Conservation (phyloP, 1,140 invertebrate species). For the Micrasema longulum region DNA sequence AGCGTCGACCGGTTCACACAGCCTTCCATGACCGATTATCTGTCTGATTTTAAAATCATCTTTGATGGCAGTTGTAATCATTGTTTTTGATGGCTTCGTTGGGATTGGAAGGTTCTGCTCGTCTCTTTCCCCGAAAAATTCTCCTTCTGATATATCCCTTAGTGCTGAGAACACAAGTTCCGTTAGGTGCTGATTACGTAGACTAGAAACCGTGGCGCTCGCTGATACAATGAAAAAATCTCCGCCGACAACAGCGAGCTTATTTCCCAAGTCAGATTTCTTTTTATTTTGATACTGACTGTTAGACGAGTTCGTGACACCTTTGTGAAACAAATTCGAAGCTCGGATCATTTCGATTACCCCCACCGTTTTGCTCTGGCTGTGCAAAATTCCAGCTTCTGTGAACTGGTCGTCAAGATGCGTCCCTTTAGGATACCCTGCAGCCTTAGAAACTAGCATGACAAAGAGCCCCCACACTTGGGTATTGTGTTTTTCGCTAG, state of each 20-base stretch:
- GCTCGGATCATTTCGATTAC: conserved; percentile 96
- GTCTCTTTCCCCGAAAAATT: conserved; percentile 85
- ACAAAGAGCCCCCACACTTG: conserved; percentile 90
- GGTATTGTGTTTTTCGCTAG: conserved; percentile 86
- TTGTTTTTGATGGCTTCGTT: conserved; percentile 73
- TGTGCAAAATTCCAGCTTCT: conserved; percentile 74
- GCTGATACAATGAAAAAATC: conserved; percentile 90
- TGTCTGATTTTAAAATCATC: conserved; percentile 59
- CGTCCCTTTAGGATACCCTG: conserved; percentile 69
- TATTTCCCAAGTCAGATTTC: conserved; percentile 81
- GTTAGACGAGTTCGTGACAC: conserved; percentile 78
- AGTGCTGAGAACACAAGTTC: conserved; percentile 86
- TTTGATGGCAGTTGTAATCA: conserved; percentile 59
- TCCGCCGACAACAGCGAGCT: conserved; percentile 89
- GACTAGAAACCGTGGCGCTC: conserved; percentile 81
- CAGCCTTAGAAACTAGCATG: conserved; percentile 86
- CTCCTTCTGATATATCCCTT: conserved; percentile 84
- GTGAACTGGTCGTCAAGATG: conserved; percentile 73
- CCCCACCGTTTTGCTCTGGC: conserved; percentile 88
- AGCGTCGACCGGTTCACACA: conserved; percentile 57
- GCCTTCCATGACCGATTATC: conserved; percentile 55
- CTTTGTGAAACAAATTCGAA: conserved; percentile 91
- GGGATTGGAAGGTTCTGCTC: conserved; percentile 82
- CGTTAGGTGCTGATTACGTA: conserved; percentile 79
- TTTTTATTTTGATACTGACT: conserved; percentile 72